Base-by-base conservation (phyloP, 2,797 vertebrate genomes). In the Podarcis siculus region DNA sequence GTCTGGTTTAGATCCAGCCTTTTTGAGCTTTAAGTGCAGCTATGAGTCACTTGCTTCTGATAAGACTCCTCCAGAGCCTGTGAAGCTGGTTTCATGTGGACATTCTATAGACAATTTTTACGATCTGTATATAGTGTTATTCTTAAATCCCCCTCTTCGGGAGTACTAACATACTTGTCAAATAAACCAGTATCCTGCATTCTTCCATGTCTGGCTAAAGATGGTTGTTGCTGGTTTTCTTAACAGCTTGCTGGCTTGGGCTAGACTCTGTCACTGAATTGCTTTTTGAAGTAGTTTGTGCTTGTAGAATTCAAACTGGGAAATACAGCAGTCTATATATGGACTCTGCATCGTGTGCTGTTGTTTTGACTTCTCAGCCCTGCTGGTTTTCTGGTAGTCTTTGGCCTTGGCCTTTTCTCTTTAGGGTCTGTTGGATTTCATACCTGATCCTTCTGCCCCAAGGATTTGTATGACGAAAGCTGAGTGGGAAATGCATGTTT, bases 1-100 rank as follows among this genome's bases (percentile, higher is more conserved):
- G 10, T 55, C 85, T 85, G 83, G 58, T 85, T 89, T 75, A 85
- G 45, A 35, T 85, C 77, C 73, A 39, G 39, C 67, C 7, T 15
- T 30, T 55, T 78, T 21, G 10, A 30, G 42, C 72, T 78, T 82
- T 69, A 27, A 72, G 23, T 35, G 19, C 5, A 27, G 23, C 6
- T 13, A 23, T 72, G 45, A 78, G 49, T 79, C 66, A 78, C 37
- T 78, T 86, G 77, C 37, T 39, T 17, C 27, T 15, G 45, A 82
- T 69, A 86, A 78, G 35, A 35, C 21, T 30, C 49, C 72, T 66
- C 9, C 32, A 21, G n/a, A 9, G 8, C 35, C 25, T 69, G 32
- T 39, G 67, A 82, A 82, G 1, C 30, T 32, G 35, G 27, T 42
- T 71, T 30, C 23, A 30, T 72, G 15, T 61, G 49, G 79, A 67